These are phyloP conservation scores for Amphiduros pacificus DNA, from an alignment of 2,888 invertebrate genomes.

Conservation along the genomic window DNA sequence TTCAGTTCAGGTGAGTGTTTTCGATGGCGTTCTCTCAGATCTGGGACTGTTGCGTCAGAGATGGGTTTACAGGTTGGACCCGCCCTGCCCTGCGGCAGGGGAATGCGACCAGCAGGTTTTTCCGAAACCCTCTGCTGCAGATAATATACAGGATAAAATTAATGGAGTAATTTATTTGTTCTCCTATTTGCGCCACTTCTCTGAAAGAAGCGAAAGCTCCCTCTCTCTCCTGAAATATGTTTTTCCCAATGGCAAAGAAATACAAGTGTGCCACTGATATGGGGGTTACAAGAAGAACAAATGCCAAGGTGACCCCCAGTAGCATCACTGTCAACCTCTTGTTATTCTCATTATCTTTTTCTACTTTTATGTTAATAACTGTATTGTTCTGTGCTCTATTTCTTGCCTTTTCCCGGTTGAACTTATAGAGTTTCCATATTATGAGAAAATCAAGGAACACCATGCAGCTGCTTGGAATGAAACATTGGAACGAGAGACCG, in stretches of 20 bases:
- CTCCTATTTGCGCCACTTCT: slow-evolving; percentile 38
- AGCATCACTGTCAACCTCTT: slow-evolving; percentile 11
- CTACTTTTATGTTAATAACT: too few relatives aligned
- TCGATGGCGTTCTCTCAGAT: too few relatives aligned
- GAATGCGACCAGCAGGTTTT: too few relatives aligned
- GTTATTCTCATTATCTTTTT: not conserved
- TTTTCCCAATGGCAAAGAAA: slow-evolving; percentile 13
- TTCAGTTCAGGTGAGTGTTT: too few relatives aligned
- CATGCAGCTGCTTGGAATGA: not conserved
- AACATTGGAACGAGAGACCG: not conserved
- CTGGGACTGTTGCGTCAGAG: too few relatives aligned
- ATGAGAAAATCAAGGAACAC: not conserved
- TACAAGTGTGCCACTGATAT: slow-evolving; percentile 3
- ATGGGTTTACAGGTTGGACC: too few relatives aligned
- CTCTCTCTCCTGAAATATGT: slow-evolving; percentile 31
- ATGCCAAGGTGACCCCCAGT: slow-evolving; percentile 6
- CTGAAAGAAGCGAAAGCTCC: slow-evolving; percentile 31
- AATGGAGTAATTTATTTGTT: slow-evolving; percentile 41
- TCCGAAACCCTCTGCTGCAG: slow-evolving; percentile 35
- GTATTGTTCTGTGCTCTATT: too few relatives aligned
- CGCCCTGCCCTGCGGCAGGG: too few relatives aligned
- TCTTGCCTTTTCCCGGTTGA: not conserved
- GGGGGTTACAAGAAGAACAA: slow-evolving; percentile 7
- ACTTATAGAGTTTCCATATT: not conserved
- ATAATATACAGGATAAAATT: slow-evolving; percentile 43